A percentile compares a stretch with the other conserved stretches of the same genome.
Conservation (phyloP, 2,888 invertebrate genomes). For the Chrysolina oricalcia region DNA sequence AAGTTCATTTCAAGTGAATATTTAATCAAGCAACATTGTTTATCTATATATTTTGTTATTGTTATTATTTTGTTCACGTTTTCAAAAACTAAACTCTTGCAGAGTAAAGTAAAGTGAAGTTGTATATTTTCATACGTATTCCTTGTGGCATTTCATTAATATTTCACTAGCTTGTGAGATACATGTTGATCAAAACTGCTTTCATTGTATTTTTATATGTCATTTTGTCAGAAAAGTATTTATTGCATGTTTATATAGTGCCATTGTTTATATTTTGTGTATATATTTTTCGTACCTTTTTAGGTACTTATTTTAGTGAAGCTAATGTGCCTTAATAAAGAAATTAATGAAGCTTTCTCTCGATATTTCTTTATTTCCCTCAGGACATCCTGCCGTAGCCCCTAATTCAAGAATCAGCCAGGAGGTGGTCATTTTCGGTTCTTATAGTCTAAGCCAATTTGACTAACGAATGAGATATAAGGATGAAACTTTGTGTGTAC, state of each 20-base stretch:
- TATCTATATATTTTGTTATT: constrained; percentile 1
- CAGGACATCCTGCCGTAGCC: not conserved
- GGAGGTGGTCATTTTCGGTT: too few relatives aligned
- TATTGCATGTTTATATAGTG: constrained; percentile 47
- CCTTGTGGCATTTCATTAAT: constrained; percentile 46
- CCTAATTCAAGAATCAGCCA: too few relatives aligned
- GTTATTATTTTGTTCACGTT: not conserved
- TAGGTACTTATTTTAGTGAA: constrained; percentile 49
- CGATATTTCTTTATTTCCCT: not conserved
- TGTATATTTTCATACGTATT: constrained; percentile 25
- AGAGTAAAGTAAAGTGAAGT: constrained; percentile 1
- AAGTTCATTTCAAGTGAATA: not conserved
- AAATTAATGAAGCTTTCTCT: constrained; percentile 25
- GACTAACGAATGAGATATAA: too few relatives aligned
- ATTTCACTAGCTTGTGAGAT: constrained; percentile 22
- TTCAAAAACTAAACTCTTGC: not conserved
- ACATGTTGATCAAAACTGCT: constrained; percentile 34
- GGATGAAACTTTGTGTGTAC: too few relatives aligned
- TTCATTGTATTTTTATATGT: constrained; percentile 46
- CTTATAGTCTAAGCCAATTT: too few relatives aligned
- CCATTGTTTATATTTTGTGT: constrained; percentile 50
- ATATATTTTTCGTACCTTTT: constrained; percentile 44
- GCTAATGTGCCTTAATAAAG: constrained; percentile 59
- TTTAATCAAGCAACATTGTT: not conserved
- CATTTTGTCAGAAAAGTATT: constrained; percentile 38